These are phyloP conservation scores for Rana temporaria DNA, from an alignment of 2,113 vertebrate genomes.

Conservation along the genomic window DNA sequence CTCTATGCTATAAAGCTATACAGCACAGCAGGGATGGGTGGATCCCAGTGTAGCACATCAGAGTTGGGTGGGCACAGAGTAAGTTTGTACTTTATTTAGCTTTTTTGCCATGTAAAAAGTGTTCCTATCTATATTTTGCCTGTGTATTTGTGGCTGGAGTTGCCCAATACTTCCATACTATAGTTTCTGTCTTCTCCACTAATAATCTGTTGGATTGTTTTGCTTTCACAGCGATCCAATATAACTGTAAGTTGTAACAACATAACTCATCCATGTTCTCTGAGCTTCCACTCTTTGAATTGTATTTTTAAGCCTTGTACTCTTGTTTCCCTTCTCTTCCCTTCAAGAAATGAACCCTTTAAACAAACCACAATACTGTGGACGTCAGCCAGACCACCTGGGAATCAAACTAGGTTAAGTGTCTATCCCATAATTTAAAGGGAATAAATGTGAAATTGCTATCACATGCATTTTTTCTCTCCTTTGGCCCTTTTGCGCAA, in stretches of 20 bases:
- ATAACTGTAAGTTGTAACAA: constrained; percentile 7
- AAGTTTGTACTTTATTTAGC: too few species aligned
- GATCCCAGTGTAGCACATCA: too few species aligned
- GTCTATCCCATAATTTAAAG: constrained; percentile 59
- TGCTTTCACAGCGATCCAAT: not conserved
- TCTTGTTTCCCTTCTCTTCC: constrained; percentile 42
- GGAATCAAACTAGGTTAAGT: constrained; percentile 59
- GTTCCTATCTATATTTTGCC: too few species aligned
- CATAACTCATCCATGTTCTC: constrained; percentile 15
- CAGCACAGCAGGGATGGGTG: too few species aligned
- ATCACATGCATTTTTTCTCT: constrained; percentile 57
- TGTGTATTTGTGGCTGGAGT: too few species aligned
- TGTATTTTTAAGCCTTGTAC: constrained; percentile 49
- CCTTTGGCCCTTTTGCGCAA: constrained; percentile 56
- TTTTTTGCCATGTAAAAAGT: too few species aligned
- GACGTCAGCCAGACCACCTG: constrained; percentile 56
- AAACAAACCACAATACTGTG: constrained; percentile 55
- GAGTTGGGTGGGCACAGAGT: too few species aligned
- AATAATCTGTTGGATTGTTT: not conserved
- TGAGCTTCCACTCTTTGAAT: constrained; percentile 7
- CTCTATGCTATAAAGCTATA: too few species aligned
- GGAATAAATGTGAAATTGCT: constrained; percentile 56
- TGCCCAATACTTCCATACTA: too few species aligned
- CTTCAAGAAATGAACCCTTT: constrained; percentile 51
- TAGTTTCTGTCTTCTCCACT: too few species aligned